Base-by-base conservation (phyloP, 2,888 invertebrate species). In the Megamerina dolium region DNA sequence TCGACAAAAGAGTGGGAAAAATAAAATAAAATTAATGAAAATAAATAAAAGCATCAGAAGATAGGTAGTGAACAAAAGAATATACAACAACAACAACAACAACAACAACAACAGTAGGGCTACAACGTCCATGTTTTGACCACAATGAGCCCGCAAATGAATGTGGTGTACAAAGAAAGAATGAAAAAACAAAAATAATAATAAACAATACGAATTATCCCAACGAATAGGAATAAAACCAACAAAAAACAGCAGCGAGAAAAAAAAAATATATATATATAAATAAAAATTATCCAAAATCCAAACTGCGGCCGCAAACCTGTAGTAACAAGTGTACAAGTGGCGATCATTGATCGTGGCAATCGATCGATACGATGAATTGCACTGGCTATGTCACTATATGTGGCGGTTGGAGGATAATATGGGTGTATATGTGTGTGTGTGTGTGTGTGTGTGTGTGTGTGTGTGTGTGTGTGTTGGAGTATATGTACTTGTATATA, bases 301-400 rank as follows among this genome's bases (percentile, higher is more conserved):
- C 36, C 37, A 31, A 37, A 12, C 14, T 16, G 27, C 45, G 38
- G 48, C 65, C 61, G 56, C 64, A 62, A 60, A 63, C 63, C 66
- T 62, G 64, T 63, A 61, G 63, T 60, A 63, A 65, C 66, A 64
- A 64, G 64, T 65, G 66, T 61, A 64, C 61, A 63, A 65, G 64
- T 65, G 65, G 60, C 60, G 60, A 64, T 62, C 64, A 64, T 58
- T 64, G 63, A 64, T 64, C 64, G 61, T 56, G 61, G 65, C 63
- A 64, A 64, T 64, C 62, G 61, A 49, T 23, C 10, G 23, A 23
- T n/a, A n/a, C n/a, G n/a, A n/a, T n/a, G n/a, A n/a, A n/a, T n/a
- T n/a, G n/a, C n/a, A n/a, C n/a, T n/a, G n/a, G n/a, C n/a, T n/a
- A n/a, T n/a, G n/a, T n/a, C 33, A 31, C 36, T 38, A 12, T 17